Conservation (phyloP, 2,888 invertebrate genomes). For the Allacma fusca region DNA sequence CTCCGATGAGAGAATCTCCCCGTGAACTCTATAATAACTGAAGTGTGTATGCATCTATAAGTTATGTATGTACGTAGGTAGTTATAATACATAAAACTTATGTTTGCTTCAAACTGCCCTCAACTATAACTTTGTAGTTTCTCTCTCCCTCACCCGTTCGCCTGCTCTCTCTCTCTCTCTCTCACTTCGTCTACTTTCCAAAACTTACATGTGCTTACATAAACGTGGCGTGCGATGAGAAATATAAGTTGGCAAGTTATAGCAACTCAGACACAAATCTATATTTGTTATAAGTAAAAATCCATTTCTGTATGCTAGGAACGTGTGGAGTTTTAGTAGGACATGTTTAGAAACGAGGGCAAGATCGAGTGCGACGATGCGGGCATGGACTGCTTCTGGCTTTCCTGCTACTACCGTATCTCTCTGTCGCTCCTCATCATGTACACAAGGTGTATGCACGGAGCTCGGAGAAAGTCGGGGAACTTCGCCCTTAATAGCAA, state of each 20-base stretch:
- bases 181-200: neutral
- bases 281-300: neutral
- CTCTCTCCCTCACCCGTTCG: too few relatives aligned
- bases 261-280: slow-evolving; percentile 10
- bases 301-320: slow-evolving; percentile 6
- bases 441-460: neutral
- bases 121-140: neutral
- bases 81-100: neutral
- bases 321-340: slow-evolving; percentile 43
- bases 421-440: neutral
- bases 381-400: slow-evolving; percentile 30
- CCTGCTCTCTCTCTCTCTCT: slow-evolving; percentile 6
- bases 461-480: slow-evolving; percentile 38
- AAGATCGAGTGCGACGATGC: slow-evolving; percentile 46
- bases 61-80: too few relatives aligned
- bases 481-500: neutral
- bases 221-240: too few relatives aligned
- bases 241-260: too few relatives aligned
- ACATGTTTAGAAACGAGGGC: slow-evolving; percentile 42
- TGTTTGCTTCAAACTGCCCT: slow-evolving; percentile 15
- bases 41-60: neutral
- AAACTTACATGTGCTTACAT: too few relatives aligned
- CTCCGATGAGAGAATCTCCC: slow-evolving; percentile 29
- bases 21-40: slow-evolving; percentile 14
- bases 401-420: slow-evolving; percentile 2